phyloP scores from a whole-genome alignment of 2,113 vertebrate species.

The Silurus asotus region DNA sequence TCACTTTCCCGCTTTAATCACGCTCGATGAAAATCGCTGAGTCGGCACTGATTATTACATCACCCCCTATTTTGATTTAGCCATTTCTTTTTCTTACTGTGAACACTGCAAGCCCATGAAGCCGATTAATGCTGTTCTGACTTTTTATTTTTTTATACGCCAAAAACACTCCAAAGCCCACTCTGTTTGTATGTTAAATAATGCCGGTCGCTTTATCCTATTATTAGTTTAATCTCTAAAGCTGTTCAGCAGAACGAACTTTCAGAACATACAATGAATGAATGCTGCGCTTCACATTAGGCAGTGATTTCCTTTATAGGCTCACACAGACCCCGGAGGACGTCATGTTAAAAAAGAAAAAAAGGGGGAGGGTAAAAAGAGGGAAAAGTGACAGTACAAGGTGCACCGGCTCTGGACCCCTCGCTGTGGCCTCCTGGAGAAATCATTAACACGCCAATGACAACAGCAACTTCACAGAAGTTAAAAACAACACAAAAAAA shows the following conservation, averaged over 20 bases:
- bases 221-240: not conserved
- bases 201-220: too few species aligned
- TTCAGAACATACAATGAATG: not conserved
- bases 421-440: constrained; percentile 41
- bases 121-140: not conserved
- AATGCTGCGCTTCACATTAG: not conserved
- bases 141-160: not conserved
- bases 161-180: not conserved
- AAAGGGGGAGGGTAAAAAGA: not conserved
- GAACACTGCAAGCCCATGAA: not conserved
- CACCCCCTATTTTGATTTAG: not conserved
- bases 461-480: constrained; percentile 46
- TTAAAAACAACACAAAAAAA: constrained; percentile 15
- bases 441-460: constrained; percentile 48
- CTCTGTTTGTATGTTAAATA: not conserved
- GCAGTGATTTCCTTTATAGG: not conserved
- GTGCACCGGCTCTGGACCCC: constrained; percentile 13
- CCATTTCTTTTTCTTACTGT: not conserved
- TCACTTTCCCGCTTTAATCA: not conserved
- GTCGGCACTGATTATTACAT: too few species aligned
- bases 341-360: not conserved
- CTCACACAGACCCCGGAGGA: not conserved
- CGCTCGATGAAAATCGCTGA: not conserved
- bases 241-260: not conserved
- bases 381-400: not conserved